Evolutionary conservation across 2,888 invertebrate species (phyloP).

Genomic region (Synanthedon tipuliformis): DNA sequence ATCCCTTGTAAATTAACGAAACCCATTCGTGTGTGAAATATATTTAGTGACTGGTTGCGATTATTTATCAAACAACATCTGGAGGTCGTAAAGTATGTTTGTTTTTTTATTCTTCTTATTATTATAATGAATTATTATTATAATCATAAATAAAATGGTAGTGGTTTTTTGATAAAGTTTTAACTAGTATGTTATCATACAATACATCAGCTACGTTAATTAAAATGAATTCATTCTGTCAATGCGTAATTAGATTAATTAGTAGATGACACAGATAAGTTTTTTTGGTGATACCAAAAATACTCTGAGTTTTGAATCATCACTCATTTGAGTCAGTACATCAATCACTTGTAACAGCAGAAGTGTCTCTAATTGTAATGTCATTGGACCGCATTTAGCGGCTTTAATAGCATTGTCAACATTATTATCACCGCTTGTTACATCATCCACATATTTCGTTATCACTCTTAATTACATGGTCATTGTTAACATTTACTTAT

Average conservation of each 20-base stretch:
- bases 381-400: slow-evolving; percentile 12
- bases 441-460: neutral
- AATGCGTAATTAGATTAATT: neutral
- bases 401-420: slow-evolving; percentile 27
- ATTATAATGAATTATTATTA: slow-evolving; percentile 17
- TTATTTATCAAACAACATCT: neutral
- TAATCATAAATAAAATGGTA: slow-evolving; percentile 46
- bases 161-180: slow-evolving; percentile 27
- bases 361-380: slow-evolving; percentile 18
- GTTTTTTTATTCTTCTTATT: neutral
- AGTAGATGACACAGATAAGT: neutral
- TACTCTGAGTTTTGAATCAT: slow-evolving; percentile 3
- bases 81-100: neutral
- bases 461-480: neutral
- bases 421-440: slow-evolving; percentile 19
- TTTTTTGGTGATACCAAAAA: neutral
- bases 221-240: neutral
- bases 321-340: slow-evolving; percentile 12
- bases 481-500: neutral
- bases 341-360: slow-evolving; percentile 15
- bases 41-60: slow-evolving; percentile 11
- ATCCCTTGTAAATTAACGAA: slow-evolving; percentile 31
- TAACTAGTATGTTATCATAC: neutral
- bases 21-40: neutral
- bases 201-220: neutral